Conservation (phyloP, 2,797 vertebrate genomes). For the Danio jaintianensis region DNA sequence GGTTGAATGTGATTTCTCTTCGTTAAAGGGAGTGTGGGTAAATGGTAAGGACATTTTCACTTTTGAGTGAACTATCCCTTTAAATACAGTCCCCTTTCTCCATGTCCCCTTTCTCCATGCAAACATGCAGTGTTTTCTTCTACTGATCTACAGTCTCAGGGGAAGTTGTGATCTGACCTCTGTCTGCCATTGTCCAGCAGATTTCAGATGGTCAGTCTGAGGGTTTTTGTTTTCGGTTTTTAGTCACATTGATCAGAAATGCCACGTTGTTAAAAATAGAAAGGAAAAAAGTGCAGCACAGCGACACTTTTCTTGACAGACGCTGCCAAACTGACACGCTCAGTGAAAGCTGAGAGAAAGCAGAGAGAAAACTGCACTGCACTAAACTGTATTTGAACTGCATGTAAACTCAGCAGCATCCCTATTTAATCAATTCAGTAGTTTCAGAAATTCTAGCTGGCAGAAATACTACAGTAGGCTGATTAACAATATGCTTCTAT, state of each 20-base stretch:
- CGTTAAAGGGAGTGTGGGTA: background rate
- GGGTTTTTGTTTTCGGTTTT: background rate
- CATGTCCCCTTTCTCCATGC: too few relatives aligned
- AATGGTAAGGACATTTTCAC: too few relatives aligned
- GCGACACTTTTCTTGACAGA: background rate
- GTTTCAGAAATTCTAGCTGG: background rate
- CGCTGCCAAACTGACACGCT: background rate
- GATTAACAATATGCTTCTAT: background rate
- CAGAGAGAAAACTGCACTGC: background rate
- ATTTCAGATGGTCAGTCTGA: background rate
- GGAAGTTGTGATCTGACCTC: background rate
- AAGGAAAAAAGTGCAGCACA: slow-evolving; percentile 6
- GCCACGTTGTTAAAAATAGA: slow-evolving; percentile 3
- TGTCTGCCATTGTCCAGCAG: background rate
- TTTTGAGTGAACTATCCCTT: too few relatives aligned
- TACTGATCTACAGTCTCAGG: background rate
- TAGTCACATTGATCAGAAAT: slow-evolving; percentile 1
- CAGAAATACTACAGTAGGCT: background rate
- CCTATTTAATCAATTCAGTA: background rate
- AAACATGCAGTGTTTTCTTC: background rate
- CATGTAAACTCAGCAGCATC: background rate
- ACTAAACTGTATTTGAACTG: background rate
- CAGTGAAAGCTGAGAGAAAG: background rate
- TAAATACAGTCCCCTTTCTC: too few relatives aligned
- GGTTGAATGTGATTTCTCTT: too few relatives aligned